Conservation (phyloP, 1,140 invertebrate species). For the Hesperophylax magnus region DNA sequence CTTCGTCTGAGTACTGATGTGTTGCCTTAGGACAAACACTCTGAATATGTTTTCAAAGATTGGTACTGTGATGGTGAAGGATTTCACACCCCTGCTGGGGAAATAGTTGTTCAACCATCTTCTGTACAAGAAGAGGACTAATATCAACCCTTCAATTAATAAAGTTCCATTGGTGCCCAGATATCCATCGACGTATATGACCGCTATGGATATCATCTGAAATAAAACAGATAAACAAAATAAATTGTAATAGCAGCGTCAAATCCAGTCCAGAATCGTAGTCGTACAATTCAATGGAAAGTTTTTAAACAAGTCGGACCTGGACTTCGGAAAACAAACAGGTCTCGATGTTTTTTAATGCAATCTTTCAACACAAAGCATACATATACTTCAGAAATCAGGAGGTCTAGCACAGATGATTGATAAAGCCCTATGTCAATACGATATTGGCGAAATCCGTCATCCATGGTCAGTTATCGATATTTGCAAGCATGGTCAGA, state of each 20-base stretch:
- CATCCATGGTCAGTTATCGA: too few species aligned
- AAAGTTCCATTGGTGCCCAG: neutral
- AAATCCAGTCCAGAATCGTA: neutral
- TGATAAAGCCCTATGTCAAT: too few species aligned
- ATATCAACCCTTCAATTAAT: neutral
- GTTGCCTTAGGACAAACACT: neutral
- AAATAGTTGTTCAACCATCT: neutral
- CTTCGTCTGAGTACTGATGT: neutral
- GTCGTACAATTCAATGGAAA: neutral
- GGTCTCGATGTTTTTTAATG: neutral
- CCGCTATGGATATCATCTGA: neutral
- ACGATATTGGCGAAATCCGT: too few species aligned
- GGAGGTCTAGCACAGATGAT: too few species aligned
- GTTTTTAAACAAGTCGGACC: neutral
- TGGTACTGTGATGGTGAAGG: neutral
- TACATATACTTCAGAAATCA: too few species aligned
- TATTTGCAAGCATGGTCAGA: too few species aligned
- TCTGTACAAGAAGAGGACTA: neutral
- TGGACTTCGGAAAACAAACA: neutral
- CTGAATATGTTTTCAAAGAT: neutral
- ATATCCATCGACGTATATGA: neutral
- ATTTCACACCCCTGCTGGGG: conserved; percentile 1
- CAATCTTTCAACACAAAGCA: too few species aligned
- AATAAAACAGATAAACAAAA: neutral
- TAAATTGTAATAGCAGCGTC: neutral